Evolutionary conservation across 2,797 vertebrate genomes (phyloP).

Genomic region (Enteromius fasciolatus): DNA sequence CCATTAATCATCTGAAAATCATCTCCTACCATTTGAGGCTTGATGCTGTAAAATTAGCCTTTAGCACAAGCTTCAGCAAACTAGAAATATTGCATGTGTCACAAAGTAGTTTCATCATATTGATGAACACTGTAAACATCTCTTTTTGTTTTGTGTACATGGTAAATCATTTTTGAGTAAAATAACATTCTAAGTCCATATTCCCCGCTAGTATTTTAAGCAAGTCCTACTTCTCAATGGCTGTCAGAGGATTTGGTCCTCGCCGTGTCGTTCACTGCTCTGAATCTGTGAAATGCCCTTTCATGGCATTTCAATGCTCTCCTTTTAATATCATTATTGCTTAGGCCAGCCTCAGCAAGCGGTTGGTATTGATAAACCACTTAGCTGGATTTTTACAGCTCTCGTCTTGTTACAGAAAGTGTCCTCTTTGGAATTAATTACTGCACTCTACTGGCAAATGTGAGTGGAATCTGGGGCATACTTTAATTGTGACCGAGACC

Average conservation of each 20-base stretch:
- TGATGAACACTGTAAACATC: neutral
- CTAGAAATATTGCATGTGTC: neutral
- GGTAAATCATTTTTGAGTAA: neutral
- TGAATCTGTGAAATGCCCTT: constrained; percentile 41
- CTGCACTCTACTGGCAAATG: constrained; percentile 53
- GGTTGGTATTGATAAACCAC: constrained; percentile 59
- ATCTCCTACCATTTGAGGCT: neutral
- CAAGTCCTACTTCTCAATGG: neutral
- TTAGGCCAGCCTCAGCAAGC: constrained; percentile 17
- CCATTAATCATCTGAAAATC: neutral
- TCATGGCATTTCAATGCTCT: constrained; percentile 26
- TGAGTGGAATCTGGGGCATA: constrained; percentile 56
- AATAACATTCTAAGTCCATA: neutral
- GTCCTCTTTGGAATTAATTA: constrained; percentile 60
- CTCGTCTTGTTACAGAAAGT: constrained; percentile 54
- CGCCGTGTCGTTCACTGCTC: neutral
- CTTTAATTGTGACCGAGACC: constrained; percentile 60
- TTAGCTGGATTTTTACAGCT: constrained; percentile 59
- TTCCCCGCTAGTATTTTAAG: neutral
- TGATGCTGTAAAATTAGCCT: neutral
- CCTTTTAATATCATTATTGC: constrained; percentile 52
- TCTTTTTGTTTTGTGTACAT: neutral
- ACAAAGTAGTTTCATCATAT: neutral
- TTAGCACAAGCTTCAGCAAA: neutral
- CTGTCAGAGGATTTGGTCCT: neutral